Percentiles rank a stretch among this genome's conserved stretches.
Evolutionary conservation across 2,113 vertebrate species (phyloP).

Genomic region (Turdus rufiventris): DNA sequence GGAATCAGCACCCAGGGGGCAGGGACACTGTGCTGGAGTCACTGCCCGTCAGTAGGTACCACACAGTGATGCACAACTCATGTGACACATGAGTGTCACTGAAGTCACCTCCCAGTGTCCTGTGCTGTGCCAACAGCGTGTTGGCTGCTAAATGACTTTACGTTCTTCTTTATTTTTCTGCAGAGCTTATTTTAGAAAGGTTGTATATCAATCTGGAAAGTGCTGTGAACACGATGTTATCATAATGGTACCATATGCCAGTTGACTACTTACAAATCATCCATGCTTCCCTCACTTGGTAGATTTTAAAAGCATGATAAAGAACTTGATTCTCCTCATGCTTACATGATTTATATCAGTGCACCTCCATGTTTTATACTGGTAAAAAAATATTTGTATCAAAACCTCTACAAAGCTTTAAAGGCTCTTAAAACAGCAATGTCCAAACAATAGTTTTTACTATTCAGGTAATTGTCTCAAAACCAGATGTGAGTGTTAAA

Average conservation of each 20-base stretch:
- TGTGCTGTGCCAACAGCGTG: neutral
- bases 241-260: slow-evolving; percentile 68
- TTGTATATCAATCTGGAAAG: slow-evolving; percentile 66
- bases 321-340: slow-evolving; percentile 18
- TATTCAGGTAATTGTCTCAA: slow-evolving; percentile 27
- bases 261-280: slow-evolving; percentile 67
- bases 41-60: neutral
- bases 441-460: neutral
- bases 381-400: neutral
- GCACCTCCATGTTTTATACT: neutral
- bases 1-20: neutral
- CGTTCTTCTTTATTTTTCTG: slow-evolving; percentile 24
- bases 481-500: slow-evolving; percentile 29
- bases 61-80: neutral
- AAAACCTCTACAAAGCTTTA: neutral
- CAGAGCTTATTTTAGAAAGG: slow-evolving; percentile 58
- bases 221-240: slow-evolving; percentile 67
- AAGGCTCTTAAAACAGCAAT: neutral
- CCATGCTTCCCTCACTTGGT: slow-evolving; percentile 38
- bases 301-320: slow-evolving; percentile 56
- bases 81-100: neutral
- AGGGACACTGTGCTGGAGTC: neutral
- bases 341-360: neutral
- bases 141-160: slow-evolving; percentile 62
- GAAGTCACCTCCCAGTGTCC: slow-evolving; percentile 49